Percentiles rank a stretch among this genome's conserved stretches.
Evolutionary conservation across 92 coral and sea anemone genomes (phyloP).

Genomic region (Porites evermanni): DNA sequence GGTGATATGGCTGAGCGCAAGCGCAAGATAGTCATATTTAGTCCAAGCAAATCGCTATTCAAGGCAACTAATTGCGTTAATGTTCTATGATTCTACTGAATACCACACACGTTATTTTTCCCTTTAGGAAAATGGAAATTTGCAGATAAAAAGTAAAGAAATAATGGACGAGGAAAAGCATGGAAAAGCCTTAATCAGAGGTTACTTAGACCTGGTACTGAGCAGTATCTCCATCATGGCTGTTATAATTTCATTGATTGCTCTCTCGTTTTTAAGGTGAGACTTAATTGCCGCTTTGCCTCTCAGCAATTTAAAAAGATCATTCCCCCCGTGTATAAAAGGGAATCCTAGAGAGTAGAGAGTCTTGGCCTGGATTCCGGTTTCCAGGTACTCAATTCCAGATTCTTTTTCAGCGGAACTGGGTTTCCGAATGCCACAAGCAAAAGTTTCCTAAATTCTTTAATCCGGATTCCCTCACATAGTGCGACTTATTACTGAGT

Average conservation of each 20-base stretch:
- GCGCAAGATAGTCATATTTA: no score
- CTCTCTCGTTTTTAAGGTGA: constrained; percentile 30
- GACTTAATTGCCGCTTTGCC: not conserved
- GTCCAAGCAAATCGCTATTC: no score
- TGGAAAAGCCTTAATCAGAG: constrained; percentile 3
- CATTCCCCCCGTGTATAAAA: no score
- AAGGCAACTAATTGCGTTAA: no score
- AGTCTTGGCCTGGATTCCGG: not conserved
- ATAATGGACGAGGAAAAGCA: not conserved
- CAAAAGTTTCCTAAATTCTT: no score
- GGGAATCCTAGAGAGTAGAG: no score
- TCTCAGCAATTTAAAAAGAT: no score
- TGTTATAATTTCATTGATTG: constrained; percentile 15
- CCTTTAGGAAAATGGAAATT: constrained; percentile 21
- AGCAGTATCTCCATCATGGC: constrained; percentile 35
- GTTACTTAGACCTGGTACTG: constrained; percentile 33
- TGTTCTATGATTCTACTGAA: not conserved
- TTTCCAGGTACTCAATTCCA: not conserved
- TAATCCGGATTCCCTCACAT: no score
- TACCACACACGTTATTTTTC: not conserved
- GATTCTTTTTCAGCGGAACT: not conserved
- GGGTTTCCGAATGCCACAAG: no score
- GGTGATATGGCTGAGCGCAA: no score
- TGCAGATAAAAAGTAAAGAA: constrained; percentile 3
- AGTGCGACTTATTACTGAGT: no score